These are phyloP conservation scores for Marmota flaviventris DNA, from an alignment of 2,113 vertebrate species.

Conservation along the genomic window DNA sequence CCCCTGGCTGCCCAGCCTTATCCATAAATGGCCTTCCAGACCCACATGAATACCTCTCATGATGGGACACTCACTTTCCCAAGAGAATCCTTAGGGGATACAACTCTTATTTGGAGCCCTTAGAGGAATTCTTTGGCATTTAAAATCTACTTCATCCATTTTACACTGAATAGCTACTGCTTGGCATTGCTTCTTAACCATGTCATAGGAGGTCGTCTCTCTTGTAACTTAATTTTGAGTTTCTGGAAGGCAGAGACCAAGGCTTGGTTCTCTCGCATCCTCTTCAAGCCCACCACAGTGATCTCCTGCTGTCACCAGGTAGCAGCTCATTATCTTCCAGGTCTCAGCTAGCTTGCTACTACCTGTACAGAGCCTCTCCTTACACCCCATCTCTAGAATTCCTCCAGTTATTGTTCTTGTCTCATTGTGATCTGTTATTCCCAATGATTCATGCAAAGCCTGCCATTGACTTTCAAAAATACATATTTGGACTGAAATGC, in stretches of 20 bases:
- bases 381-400: not conserved
- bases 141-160: not conserved
- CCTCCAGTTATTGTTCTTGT: not conserved
- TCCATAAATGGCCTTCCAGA: not conserved
- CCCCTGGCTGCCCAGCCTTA: not conserved
- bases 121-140: not conserved
- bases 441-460: not conserved
- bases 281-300: not conserved
- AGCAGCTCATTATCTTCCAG: not conserved
- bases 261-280: not conserved
- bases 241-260: not conserved
- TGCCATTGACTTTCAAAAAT: not conserved
- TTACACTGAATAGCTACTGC: not conserved
- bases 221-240: slow-evolving; percentile 15
- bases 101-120: not conserved
- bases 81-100: not conserved
- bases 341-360: not conserved
- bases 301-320: not conserved
- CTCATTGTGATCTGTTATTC: not conserved
- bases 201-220: not conserved
- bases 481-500: not conserved
- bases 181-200: not conserved
- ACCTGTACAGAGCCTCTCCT: not conserved
- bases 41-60: not conserved
- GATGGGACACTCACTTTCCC: not conserved